A percentile compares a stretch with the other conserved stretches of the same genome.
Evolutionary conservation across 23 tunicate species (phyloP).

Genomic region (Pegea sp.): DNA sequence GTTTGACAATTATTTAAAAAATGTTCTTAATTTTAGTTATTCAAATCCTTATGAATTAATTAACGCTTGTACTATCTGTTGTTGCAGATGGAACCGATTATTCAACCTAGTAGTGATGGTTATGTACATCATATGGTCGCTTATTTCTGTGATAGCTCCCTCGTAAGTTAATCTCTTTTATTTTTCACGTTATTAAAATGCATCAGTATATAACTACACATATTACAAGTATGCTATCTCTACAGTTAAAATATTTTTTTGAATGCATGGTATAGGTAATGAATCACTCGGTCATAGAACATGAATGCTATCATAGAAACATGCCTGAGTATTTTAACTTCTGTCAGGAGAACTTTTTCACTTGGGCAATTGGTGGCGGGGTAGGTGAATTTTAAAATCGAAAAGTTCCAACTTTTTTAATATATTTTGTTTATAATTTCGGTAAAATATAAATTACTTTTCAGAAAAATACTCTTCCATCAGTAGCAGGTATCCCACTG

Average conservation of each 20-base stretch:
- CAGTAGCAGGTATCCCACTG: neutral
- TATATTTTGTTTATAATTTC: too few species aligned
- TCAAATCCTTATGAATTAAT: too few species aligned
- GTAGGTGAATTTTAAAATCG: neutral
- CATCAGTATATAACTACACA: too few species aligned
- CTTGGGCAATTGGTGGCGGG: slow-evolving; percentile 1
- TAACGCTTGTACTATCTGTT: too few species aligned
- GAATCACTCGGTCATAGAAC: neutral
- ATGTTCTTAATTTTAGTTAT: too few species aligned
- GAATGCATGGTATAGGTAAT: neutral
- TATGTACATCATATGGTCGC: neutral
- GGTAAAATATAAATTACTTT: neutral
- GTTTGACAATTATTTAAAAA: too few species aligned
- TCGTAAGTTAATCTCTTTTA: neutral
- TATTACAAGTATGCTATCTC: too few species aligned
- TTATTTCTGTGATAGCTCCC: neutral
- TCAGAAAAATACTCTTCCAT: neutral
- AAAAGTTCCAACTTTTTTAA: too few species aligned
- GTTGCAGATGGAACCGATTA: neutral
- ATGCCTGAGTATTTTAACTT: neutral
- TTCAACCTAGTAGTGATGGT: neutral
- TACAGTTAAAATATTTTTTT: too few species aligned
- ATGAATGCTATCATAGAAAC: neutral
- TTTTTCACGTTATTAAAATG: neutral
- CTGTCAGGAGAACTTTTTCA: neutral